Percentiles rank a stretch among this genome's conserved stretches.
Evolutionary conservation across 2,797 vertebrate genomes (phyloP).

Genomic region (Natrix natrix): DNA sequence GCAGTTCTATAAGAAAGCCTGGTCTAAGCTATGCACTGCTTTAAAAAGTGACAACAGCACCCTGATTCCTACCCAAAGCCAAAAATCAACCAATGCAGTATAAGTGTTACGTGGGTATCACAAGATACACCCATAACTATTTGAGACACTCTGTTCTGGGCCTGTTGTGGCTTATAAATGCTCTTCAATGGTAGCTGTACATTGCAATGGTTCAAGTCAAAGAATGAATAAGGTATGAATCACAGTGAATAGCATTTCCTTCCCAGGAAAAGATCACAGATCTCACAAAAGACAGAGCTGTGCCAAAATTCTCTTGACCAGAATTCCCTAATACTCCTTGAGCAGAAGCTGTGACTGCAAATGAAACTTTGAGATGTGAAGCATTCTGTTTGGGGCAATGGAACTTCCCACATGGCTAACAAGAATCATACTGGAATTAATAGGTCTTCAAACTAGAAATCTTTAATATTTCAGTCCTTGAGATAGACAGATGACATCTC

Average conservation of each 20-base stretch:
- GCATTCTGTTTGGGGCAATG: not conserved
- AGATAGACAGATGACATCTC: not conserved
- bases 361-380: not conserved
- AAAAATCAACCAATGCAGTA: not conserved
- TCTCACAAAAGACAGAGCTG: not conserved
- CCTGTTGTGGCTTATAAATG: not conserved
- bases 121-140: not conserved
- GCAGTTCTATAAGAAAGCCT: not conserved
- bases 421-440: not conserved
- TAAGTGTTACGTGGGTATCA: not conserved
- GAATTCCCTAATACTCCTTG: not conserved
- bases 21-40: not conserved
- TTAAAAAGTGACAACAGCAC: not conserved
- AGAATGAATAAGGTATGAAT: not conserved
- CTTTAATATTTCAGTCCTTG: not conserved
- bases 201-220: not conserved
- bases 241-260: not conserved
- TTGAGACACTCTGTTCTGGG: not conserved
- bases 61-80: not conserved
- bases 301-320: not conserved
- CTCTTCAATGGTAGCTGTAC: not conserved
- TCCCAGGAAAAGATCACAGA: not conserved
- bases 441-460: not conserved
- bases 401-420: not conserved
- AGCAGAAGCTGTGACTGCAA: not conserved